Conservation (phyloP, 2,113 vertebrate genomes). For the Phalacrocorax carbo region DNA sequence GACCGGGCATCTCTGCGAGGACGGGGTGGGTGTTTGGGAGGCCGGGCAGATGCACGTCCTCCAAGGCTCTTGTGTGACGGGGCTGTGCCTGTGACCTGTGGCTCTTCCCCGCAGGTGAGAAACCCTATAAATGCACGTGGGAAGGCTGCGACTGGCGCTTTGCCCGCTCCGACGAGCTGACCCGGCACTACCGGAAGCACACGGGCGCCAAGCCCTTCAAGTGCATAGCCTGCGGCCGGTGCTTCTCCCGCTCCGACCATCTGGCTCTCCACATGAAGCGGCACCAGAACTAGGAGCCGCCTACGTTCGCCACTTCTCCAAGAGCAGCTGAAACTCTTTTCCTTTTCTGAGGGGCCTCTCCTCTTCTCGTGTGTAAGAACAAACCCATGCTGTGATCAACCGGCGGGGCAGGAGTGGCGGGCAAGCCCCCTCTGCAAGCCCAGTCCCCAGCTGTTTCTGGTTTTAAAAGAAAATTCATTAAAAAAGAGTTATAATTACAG, state of each 20-base stretch:
- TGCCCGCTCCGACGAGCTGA: slow-evolving; percentile 88
- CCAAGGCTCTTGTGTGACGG: accelerated
- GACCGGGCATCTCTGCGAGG: accelerated
- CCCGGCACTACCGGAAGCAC: slow-evolving; percentile 88
- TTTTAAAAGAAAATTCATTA: background rate
- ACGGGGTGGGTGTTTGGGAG: accelerated
- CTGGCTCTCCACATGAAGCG: slow-evolving; percentile 90
- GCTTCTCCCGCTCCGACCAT: slow-evolving; percentile 90
- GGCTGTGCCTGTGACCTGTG: background rate
- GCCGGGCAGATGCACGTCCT: accelerated
- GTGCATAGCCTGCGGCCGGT: slow-evolving; percentile 83
- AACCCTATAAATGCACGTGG: slow-evolving; percentile 77
- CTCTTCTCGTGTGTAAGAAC: background rate
- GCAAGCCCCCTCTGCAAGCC: background rate
- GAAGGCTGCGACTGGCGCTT: slow-evolving; percentile 88
- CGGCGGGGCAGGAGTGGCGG: background rate
- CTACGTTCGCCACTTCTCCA: background rate
- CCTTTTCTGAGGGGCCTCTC: background rate
- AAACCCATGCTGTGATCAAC: background rate
- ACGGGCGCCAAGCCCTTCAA: slow-evolving; percentile 89
- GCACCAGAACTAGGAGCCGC: slow-evolving; percentile 80
- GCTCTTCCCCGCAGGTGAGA: slow-evolving; percentile 65
- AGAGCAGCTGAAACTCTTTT: slow-evolving; percentile 16
- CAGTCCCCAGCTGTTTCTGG: background rate
- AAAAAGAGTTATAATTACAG: background rate